Conservation (phyloP, 2,113 vertebrate species). For the Callipepla squamata region DNA sequence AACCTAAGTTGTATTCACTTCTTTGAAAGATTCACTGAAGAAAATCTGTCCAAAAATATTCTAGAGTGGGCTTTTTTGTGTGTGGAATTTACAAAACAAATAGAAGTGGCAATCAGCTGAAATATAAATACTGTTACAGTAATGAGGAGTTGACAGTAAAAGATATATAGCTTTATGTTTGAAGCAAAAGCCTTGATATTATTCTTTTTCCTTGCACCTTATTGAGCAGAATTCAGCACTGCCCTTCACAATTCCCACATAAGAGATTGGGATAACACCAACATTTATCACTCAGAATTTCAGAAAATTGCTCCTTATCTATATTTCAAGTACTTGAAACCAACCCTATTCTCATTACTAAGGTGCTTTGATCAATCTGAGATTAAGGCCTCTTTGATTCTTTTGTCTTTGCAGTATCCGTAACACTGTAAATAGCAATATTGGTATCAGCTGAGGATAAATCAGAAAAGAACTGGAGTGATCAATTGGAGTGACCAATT, state of each 20-base stretch:
- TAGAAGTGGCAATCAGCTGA: not conserved
- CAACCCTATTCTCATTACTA: not conserved
- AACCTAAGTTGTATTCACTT: not conserved
- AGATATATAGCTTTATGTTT: not conserved
- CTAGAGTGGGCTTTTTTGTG: not conserved
- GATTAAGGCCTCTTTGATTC: not conserved
- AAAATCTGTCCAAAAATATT: not conserved
- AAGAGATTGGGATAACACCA: not conserved
- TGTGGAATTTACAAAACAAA: not conserved
- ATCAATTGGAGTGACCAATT: constrained; percentile 35
- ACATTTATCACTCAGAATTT: not conserved
- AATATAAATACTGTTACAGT: not conserved
- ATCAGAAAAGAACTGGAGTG: constrained; percentile 54
- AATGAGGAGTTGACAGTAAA: not conserved
- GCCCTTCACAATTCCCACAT: not conserved
- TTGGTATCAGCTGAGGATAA: constrained; percentile 17
- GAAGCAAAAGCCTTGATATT: not conserved
- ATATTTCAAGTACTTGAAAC: not conserved
- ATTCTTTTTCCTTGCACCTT: constrained; percentile 1
- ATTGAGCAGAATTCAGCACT: not conserved
- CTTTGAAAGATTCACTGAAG: not conserved
- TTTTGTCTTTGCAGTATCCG: constrained; percentile 2
- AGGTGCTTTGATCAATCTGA: not conserved
- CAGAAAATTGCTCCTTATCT: not conserved
- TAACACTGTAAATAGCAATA: constrained; percentile 1